A percentile compares a stretch with the other conserved stretches of the same genome.
Evolutionary conservation across 2,797 vertebrate species (phyloP).

Genomic region (Gallinago nigripennis): DNA sequence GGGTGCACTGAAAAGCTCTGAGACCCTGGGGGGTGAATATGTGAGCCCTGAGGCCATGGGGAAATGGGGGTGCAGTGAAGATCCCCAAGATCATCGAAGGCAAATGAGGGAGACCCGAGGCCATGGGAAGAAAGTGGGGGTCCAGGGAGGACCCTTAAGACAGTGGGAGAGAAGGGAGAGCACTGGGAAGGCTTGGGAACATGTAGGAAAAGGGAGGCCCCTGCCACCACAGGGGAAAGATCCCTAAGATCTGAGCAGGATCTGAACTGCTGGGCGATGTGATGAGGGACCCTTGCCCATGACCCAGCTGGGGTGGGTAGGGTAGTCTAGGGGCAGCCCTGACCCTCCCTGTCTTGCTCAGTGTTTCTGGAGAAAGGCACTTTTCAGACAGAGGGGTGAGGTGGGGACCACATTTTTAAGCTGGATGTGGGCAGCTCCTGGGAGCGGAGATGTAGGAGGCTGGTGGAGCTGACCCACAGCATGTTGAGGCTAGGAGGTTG

Average conservation of each 20-base stretch:
- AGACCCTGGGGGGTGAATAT: background rate
- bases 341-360: background rate
- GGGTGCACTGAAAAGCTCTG: background rate
- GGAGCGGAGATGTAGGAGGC: background rate
- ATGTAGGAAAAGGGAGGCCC: fast-evolving
- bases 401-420: background rate
- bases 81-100: background rate
- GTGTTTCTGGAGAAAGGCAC: background rate
- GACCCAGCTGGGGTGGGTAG: fast-evolving
- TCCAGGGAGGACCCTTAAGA: background rate
- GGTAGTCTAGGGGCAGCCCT: fast-evolving
- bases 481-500: background rate
- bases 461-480: background rate
- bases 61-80: background rate
- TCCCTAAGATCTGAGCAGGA: background rate
- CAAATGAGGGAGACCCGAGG: background rate
- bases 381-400: background rate
- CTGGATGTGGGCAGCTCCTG: background rate
- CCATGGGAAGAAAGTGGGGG: background rate
- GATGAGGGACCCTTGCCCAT: background rate
- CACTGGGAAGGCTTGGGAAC: background rate
- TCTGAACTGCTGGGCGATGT: background rate
- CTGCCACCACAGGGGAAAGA: background rate
- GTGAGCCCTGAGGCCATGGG: background rate
- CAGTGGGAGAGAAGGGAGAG: background rate